Percentiles rank a stretch among this genome's conserved stretches.
These are phyloP conservation scores for Leptobrachium ailaonicum DNA, from an alignment of 2,113 vertebrate genomes.

Conservation along the genomic window DNA sequence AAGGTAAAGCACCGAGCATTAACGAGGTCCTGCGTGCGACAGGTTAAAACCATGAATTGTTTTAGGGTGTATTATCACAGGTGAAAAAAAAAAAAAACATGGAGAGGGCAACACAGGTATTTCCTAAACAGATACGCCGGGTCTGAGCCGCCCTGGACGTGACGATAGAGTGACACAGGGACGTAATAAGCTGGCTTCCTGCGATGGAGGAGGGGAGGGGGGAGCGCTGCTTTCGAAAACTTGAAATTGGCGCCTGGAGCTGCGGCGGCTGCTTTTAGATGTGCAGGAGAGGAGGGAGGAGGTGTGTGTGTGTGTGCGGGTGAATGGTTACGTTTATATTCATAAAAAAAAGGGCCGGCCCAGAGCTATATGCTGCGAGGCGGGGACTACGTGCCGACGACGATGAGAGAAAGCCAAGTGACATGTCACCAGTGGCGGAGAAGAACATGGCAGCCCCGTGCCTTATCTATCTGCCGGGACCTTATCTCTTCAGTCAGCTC, in stretches of 20 bases:
- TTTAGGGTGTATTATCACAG: no score
- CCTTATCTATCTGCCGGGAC: no score
- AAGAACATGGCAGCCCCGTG: background rate
- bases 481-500: no score
- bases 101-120: no score
- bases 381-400: background rate
- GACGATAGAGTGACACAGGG: no score
- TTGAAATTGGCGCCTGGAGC: slow-evolving; percentile 40
- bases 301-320: background rate
- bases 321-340: background rate
- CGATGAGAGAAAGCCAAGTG: background rate
- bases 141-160: no score
- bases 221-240: slow-evolving; percentile 32
- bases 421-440: background rate
- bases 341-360: background rate
- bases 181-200: background rate
- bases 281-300: background rate
- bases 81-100: no score
- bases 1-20: no score
- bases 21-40: no score
- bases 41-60: no score
- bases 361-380: background rate
- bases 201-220: background rate
- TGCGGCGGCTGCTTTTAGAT: background rate
- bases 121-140: no score